Evolutionary conservation across 1,140 invertebrate genomes (phyloP).

Genomic region (Euwallacea fornicatus): DNA sequence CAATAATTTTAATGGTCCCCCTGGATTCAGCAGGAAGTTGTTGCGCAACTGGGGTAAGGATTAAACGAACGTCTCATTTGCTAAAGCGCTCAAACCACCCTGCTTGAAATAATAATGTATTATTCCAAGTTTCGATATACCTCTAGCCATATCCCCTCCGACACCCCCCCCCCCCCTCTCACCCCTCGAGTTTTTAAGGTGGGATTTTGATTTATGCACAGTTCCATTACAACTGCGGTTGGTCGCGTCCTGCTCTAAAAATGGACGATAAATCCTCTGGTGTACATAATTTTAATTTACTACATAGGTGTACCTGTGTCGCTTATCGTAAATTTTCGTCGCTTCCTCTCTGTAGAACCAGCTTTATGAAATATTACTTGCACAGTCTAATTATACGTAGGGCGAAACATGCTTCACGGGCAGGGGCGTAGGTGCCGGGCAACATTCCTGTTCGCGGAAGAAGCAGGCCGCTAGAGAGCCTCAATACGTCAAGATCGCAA

Average conservation of each 20-base stretch:
- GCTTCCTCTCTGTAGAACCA: not conserved
- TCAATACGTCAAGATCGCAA: too few species aligned
- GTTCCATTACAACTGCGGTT: conserved; percentile 12
- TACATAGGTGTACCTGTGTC: conserved; percentile 6
- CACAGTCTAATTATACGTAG: not conserved
- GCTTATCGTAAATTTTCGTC: conserved; percentile 5
- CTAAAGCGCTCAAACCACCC: conserved; percentile 14
- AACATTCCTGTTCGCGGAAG: too few species aligned
- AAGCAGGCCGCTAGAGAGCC: too few species aligned
- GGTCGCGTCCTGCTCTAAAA: conserved; percentile 7
- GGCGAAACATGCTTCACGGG: too few species aligned
- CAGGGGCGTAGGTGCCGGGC: too few species aligned
- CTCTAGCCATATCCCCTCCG: too few species aligned
- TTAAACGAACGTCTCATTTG: conserved; percentile 23
- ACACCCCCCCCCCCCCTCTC: too few species aligned
- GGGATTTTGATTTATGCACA: conserved; percentile 4
- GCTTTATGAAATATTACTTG: not conserved
- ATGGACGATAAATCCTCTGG: conserved; percentile 7
- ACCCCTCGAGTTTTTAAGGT: not conserved
- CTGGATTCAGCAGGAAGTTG: conserved; percentile 19
- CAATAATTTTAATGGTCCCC: conserved; percentile 31
- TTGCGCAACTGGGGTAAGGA: conserved; percentile 21
- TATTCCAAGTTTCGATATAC: too few species aligned
- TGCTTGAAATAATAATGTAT: conserved; percentile 1
- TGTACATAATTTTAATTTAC: conserved; percentile 15